phyloP scores from a whole-genome alignment of 1,140 invertebrate species.

The Drosophila teissieri region DNA sequence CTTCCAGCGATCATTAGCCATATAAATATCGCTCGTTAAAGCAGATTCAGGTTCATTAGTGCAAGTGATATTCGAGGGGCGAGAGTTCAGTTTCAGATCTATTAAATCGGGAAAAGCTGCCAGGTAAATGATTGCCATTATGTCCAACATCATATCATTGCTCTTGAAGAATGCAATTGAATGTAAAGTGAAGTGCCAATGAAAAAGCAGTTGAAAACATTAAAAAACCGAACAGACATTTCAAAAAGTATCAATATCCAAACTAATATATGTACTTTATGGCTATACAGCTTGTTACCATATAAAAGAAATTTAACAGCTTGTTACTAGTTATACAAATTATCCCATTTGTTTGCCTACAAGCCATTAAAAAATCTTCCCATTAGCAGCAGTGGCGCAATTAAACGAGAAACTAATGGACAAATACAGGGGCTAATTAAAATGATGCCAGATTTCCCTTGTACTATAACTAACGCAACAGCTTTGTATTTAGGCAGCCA shows the following conservation, averaged over 20 bases:
- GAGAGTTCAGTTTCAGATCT: background rate
- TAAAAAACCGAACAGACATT: too few relatives aligned
- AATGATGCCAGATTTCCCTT: conserved; percentile 23
- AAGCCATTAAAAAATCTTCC: background rate
- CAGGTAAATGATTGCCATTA: conserved; percentile 4
- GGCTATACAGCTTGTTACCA: too few relatives aligned
- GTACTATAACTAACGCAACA: conserved; percentile 10
- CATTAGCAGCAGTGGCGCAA: background rate
- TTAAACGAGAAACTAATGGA: conserved; percentile 1
- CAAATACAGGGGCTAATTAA: conserved; percentile 15
- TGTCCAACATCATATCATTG: too few relatives aligned
- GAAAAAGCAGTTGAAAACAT: too few relatives aligned
- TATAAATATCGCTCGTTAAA: conserved; percentile 15
- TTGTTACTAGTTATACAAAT: background rate
- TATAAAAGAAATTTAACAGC: too few relatives aligned
- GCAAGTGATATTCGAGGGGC: conserved; percentile 22
- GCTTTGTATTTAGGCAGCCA: conserved; percentile 26
- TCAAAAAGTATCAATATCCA: too few relatives aligned
- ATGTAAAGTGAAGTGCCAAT: too few relatives aligned
- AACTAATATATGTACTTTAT: too few relatives aligned
- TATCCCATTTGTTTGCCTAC: background rate
- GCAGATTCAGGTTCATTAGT: conserved; percentile 28
- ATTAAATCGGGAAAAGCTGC: background rate
- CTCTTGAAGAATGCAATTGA: too few relatives aligned
- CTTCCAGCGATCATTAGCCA: conserved; percentile 11